A percentile compares a stretch with the other conserved stretches of the same genome.
These are phyloP conservation scores for Agrochola lota DNA, from an alignment of 2,888 invertebrate genomes.

Conservation along the genomic window DNA sequence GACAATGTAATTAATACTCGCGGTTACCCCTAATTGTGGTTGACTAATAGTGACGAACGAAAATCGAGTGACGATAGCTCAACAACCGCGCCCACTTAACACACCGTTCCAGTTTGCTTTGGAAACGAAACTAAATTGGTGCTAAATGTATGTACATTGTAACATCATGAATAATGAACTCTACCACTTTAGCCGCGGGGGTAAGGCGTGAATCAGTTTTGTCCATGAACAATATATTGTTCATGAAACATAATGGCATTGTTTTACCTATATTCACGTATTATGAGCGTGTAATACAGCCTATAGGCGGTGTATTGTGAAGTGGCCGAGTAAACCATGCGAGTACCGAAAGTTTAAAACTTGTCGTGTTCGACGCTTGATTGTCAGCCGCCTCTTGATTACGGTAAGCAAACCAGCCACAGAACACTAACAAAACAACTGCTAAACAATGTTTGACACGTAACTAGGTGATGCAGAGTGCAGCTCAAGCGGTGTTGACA, in stretches of 20 bases:
- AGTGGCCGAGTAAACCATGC: conserved; percentile 57
- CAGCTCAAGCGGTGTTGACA: conserved; percentile 83
- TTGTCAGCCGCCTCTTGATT: conserved; percentile 72
- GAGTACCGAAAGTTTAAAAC: conserved; percentile 66
- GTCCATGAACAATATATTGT: conserved; percentile 80
- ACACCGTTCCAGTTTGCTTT: conserved; percentile 72
- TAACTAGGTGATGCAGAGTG: conserved; percentile 84
- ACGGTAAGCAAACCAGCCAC: conserved; percentile 73
- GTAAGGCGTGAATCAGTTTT: conserved; percentile 73
- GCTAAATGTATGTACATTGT: conserved; percentile 76
- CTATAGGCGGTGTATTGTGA: conserved; percentile 54
- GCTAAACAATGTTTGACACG: conserved; percentile 86
- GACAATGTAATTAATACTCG: conserved; percentile 89
- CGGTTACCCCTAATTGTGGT: conserved; percentile 87
- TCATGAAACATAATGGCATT: conserved; percentile 80
- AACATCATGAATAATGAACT: conserved; percentile 81
- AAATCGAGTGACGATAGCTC: conserved; percentile 80
- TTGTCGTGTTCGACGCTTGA: conserved; percentile 53
- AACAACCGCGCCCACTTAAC: conserved; percentile 82
- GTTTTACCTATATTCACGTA: conserved; percentile 77
- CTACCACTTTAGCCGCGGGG: conserved; percentile 66
- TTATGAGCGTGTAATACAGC: conserved; percentile 64
- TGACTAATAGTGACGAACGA: conserved; percentile 82
- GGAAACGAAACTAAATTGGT: conserved; percentile 78
- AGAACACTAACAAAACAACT: conserved; percentile 82